Percentiles rank a stretch among this genome's conserved stretches.
These are phyloP conservation scores for Cottus gobio DNA, from an alignment of 2,113 vertebrate species.

Conservation along the genomic window DNA sequence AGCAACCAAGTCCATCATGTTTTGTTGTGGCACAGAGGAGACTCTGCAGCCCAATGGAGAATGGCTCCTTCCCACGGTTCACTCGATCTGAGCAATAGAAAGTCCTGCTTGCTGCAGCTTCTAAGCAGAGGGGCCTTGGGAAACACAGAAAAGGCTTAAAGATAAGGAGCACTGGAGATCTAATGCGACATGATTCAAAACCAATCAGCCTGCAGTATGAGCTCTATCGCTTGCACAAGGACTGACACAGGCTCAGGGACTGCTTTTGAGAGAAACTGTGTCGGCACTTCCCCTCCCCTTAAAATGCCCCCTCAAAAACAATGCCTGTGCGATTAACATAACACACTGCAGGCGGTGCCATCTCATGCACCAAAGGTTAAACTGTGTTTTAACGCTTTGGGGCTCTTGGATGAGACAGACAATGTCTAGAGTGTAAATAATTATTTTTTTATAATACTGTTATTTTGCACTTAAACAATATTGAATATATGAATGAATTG, in stretches of 20 bases:
- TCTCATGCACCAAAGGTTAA: too few relatives aligned
- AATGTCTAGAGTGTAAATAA: constrained; percentile 3
- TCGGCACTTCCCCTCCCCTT: constrained; percentile 18
- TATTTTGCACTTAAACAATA: not conserved
- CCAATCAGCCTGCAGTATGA: constrained; percentile 13
- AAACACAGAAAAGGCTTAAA: constrained; percentile 24
- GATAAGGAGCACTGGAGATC: constrained; percentile 11
- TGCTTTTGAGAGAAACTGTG: not conserved
- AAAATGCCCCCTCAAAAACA: constrained; percentile 6
- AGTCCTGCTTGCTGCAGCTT: constrained; percentile 66
- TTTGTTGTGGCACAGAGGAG: constrained; percentile 84
- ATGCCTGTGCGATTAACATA: not conserved
- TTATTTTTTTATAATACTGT: not conserved
- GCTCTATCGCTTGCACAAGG: constrained; percentile 7
- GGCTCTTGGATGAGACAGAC: not conserved
- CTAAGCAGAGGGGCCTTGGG: constrained; percentile 16
- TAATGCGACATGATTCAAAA: constrained; percentile 12
- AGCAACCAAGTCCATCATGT: constrained; percentile 75
- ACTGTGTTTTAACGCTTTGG: not conserved
- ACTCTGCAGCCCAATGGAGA: constrained; percentile 85
- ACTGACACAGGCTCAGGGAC: constrained; percentile 24
- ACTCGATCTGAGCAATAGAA: constrained; percentile 84
- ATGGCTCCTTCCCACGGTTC: constrained; percentile 83
- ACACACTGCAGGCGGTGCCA: too few relatives aligned
- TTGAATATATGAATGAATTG: too few relatives aligned